A percentile compares a stretch with the other conserved stretches of the same genome.
These are phyloP conservation scores for Azemiops feae DNA, from an alignment of 2,113 vertebrate genomes.

Conservation along the genomic window DNA sequence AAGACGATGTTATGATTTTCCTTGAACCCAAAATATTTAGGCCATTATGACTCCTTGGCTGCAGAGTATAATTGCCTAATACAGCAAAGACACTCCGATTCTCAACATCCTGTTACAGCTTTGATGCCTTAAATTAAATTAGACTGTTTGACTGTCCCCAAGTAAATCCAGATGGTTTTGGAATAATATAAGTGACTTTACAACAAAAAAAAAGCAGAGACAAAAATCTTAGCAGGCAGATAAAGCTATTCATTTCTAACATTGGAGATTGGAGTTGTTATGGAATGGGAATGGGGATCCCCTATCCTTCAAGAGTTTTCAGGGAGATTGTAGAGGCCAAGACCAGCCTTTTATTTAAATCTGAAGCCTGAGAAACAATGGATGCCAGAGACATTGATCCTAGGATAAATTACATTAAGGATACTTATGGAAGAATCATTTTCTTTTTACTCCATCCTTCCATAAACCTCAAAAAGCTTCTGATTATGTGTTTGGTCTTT, in stretches of 20 bases:
- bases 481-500: neutral
- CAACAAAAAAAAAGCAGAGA: neutral
- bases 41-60: neutral
- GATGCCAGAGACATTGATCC: neutral
- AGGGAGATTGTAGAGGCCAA: neutral
- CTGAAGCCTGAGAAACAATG: neutral
- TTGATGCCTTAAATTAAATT: neutral
- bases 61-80: slow-evolving; percentile 9
- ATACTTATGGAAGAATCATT: neutral
- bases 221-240: neutral
- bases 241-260: neutral
- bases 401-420: neutral
- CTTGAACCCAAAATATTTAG: slow-evolving; percentile 7
- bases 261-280: neutral
- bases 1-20: neutral
- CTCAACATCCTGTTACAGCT: neutral
- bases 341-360: neutral
- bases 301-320: neutral
- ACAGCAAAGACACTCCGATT: slow-evolving; percentile 2
- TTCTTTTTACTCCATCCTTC: neutral
- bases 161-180: neutral
- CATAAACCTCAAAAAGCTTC: neutral
- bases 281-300: too few relatives aligned
- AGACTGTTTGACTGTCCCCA: neutral
- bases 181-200: fast-evolving